Evolutionary conservation across 2,797 vertebrate genomes (phyloP).

Genomic region (Distichodus sexfasciatus): DNA sequence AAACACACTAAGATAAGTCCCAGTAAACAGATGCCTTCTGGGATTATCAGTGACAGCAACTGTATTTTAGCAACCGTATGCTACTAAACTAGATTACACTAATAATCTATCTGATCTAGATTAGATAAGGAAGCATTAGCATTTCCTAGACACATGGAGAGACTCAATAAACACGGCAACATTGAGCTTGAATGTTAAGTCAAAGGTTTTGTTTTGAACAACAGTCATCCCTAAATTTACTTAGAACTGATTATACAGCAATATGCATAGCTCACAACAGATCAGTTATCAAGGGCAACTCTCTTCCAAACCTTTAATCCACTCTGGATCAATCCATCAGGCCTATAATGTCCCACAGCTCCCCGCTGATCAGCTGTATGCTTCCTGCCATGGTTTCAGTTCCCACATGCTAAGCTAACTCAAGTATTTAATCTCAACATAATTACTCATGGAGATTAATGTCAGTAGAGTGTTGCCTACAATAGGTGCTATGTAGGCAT

Average conservation of each 20-base stretch:
- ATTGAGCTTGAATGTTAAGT: background rate
- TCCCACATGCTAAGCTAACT: no score
- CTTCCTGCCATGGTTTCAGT: background rate
- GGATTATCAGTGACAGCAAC: conserved; percentile 50
- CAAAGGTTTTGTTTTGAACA: background rate
- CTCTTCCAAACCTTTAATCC: background rate
- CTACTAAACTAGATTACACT: conserved; percentile 62
- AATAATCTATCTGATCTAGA: conserved; percentile 62
- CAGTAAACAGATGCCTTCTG: conserved; percentile 36
- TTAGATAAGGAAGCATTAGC: conserved; percentile 58
- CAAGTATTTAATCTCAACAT: background rate
- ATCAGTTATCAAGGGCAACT: background rate
- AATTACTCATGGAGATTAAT: background rate
- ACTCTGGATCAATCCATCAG: background rate
- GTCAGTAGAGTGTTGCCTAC: no score
- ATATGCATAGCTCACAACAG: background rate
- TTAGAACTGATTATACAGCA: background rate
- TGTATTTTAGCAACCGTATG: conserved; percentile 51
- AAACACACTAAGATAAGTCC: background rate
- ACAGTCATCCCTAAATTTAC: background rate
- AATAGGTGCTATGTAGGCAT: no score
- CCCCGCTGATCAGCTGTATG: background rate
- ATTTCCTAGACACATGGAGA: conserved; percentile 36
- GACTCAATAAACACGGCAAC: background rate
- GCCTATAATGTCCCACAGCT: background rate